Percentiles rank a stretch among this genome's conserved stretches.
phyloP scores from a whole-genome alignment of 2,888 invertebrate genomes.

The Pheosia gnoma region DNA sequence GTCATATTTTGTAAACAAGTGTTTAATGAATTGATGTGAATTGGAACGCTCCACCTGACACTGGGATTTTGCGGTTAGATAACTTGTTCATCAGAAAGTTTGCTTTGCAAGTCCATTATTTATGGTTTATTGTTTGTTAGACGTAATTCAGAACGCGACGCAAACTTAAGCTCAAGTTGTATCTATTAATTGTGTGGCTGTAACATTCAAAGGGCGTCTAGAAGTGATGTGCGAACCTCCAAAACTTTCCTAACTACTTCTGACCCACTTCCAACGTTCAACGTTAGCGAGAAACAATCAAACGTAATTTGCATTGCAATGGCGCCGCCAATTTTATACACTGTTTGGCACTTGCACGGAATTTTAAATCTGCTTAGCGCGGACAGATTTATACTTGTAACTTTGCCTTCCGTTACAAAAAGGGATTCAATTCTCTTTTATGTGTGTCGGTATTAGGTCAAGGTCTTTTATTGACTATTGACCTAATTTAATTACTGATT shows the following conservation, averaged over 20 bases:
- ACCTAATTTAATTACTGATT: too few relatives aligned
- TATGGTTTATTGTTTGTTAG: too few relatives aligned
- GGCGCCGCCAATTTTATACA: slow-evolving; percentile 27
- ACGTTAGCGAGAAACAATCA: slow-evolving; percentile 35
- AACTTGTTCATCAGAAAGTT: too few relatives aligned
- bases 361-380: slow-evolving; percentile 24
- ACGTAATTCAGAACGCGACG: too few relatives aligned
- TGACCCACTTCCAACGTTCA: slow-evolving; percentile 20
- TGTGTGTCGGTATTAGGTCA: too few relatives aligned
- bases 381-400: background rate
- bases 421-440: too few relatives aligned
- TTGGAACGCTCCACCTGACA: background rate
- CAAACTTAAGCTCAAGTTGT: too few relatives aligned
- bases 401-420: background rate
- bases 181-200: background rate
- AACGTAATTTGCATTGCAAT: slow-evolving; percentile 35
- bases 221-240: slow-evolving; percentile 10
- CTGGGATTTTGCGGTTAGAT: background rate
- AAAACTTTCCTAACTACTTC: slow-evolving; percentile 26
- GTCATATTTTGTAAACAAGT: slow-evolving; percentile 40
- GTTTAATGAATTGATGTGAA: slow-evolving; percentile 30
- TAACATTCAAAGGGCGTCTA: background rate
- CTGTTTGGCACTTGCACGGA: slow-evolving; percentile 16
- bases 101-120: too few relatives aligned
- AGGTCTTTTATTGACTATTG: too few relatives aligned